Conservation (phyloP, 2,888 invertebrate species). For the Cabera pusaria region DNA sequence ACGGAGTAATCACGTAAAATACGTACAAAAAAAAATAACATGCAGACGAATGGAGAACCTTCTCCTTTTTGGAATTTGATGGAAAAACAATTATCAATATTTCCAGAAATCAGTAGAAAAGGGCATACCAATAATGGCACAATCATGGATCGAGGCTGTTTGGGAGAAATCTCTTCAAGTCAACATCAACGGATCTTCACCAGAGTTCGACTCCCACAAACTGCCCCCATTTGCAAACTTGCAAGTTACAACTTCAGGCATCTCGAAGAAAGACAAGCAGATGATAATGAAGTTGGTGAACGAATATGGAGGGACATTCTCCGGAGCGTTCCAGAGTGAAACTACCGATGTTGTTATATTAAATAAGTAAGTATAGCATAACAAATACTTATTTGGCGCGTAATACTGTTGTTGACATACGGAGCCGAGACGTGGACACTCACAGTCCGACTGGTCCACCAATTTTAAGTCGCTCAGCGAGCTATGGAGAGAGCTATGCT, state of each 20-base stretch:
- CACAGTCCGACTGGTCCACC: too few species aligned
- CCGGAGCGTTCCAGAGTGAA: slow-evolving; percentile 76
- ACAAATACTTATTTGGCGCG: slow-evolving; percentile 6
- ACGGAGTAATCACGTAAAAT: too few species aligned
- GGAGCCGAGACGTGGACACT: too few species aligned
- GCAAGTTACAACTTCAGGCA: slow-evolving; percentile 90
- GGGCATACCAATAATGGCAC: slow-evolving; percentile 88
- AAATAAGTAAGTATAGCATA: slow-evolving; percentile 69
- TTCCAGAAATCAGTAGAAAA: slow-evolving; percentile 86
- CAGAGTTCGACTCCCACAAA: slow-evolving; percentile 83
- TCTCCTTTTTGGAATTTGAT: too few species aligned
- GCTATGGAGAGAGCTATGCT: too few species aligned
- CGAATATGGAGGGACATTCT: slow-evolving; percentile 87
- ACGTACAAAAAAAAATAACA: too few species aligned
- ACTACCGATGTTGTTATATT: slow-evolving; percentile 82
- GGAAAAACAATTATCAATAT: too few species aligned
- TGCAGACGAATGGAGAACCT: too few species aligned
- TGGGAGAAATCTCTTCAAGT: slow-evolving; percentile 88
- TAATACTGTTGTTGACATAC: too few species aligned
- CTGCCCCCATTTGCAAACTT: slow-evolving; percentile 90
- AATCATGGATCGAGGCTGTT: slow-evolving; percentile 91
- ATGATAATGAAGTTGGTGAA: slow-evolving; percentile 86
- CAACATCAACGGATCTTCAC: slow-evolving; percentile 85
- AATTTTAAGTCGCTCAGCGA: too few species aligned
- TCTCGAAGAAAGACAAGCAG: slow-evolving; percentile 85